Evolutionary conservation across 2,888 invertebrate species (phyloP), one percentile per base, ranked within the genome.

Genomic region (Lymantria dispar): DNA sequence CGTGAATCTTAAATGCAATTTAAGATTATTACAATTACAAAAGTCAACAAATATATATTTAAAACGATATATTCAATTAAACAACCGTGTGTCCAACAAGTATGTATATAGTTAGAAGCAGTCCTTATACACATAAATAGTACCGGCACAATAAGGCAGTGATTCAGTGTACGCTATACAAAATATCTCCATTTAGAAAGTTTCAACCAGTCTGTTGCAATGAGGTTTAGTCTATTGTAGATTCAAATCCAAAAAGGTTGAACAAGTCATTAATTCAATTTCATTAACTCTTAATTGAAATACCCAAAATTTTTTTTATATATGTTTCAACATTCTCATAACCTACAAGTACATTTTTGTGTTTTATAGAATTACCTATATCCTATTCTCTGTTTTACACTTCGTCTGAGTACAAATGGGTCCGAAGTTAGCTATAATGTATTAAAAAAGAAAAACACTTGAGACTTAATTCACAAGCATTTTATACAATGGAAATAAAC

Each of bases 71-170:
- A n/a, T 38, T 10, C 5, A 36, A 36, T 12, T 38, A 7, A n/a
- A 41, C 9, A 41, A 8, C 56, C 22, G 59, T 52, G 68, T 56
- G 61, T 66, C 64, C 66, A 68, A 70, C 69, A 72, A 70, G 73
- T 7, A 72, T 67, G 10, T 22, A 33, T 68, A 68, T 58, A 65
- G 55, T 62, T 68, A 77, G 72, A 68, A 64, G 70, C 70, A 70
- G 68, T 62, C 70, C 70, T 68, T 67, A 71, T 69, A 73, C 76
- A 72, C 79, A 79, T 71, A 80, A 79, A 22, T 78, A 33, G 72
- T 78, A 85, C 87, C 88, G 89, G 90, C 90, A 91, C 90, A 83
- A 76, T 87, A 88, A 89, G 90, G 90, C 90, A 91, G 90, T 91
- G 90, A 84, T 88, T 85, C 81, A 85, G 87, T 90, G 86, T 88